A percentile compares a stretch with the other conserved stretches of the same genome.
These are phyloP conservation scores for Heteromormyrus szaboi DNA, from an alignment of 2,797 vertebrate species.

Conservation along the genomic window DNA sequence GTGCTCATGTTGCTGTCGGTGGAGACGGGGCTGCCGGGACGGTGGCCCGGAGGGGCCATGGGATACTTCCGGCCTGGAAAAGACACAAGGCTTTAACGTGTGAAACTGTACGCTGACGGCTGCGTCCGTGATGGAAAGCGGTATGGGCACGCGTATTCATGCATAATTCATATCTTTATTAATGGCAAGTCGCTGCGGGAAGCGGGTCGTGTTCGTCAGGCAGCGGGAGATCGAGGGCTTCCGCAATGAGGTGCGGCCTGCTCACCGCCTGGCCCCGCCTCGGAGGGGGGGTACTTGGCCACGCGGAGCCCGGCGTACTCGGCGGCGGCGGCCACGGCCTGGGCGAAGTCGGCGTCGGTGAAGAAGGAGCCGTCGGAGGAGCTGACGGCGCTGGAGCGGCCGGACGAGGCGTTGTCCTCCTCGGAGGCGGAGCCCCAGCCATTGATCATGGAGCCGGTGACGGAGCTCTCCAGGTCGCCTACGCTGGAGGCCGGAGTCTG, in stretches of 20 bases:
- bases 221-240: neutral
- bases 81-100: neutral
- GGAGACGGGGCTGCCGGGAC: constrained; percentile 89
- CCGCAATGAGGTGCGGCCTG: neutral
- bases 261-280: constrained; percentile 52
- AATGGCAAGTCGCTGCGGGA: neutral
- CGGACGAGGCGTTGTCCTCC: constrained; percentile 94
- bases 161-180: neutral
- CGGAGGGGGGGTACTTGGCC: constrained; percentile 67
- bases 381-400: constrained; percentile 86
- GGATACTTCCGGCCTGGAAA: constrained; percentile 84
- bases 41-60: constrained; percentile 75
- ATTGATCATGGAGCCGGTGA: constrained; percentile 98
- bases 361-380: constrained; percentile 97
- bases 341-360: constrained; percentile 94
- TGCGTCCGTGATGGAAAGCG: neutral
- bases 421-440: constrained; percentile 98
- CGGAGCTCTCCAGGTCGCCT: constrained; percentile 94
- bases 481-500: constrained; percentile 95
- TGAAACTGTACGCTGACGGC: neutral
- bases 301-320: constrained; percentile 90
- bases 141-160: neutral
- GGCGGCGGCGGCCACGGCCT: constrained; percentile 89
- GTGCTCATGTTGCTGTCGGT: constrained; percentile 96
- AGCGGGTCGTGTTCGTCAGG: neutral